phyloP scores from a whole-genome alignment of 2,797 vertebrate genomes.

The Gymnothorax javanicus region DNA sequence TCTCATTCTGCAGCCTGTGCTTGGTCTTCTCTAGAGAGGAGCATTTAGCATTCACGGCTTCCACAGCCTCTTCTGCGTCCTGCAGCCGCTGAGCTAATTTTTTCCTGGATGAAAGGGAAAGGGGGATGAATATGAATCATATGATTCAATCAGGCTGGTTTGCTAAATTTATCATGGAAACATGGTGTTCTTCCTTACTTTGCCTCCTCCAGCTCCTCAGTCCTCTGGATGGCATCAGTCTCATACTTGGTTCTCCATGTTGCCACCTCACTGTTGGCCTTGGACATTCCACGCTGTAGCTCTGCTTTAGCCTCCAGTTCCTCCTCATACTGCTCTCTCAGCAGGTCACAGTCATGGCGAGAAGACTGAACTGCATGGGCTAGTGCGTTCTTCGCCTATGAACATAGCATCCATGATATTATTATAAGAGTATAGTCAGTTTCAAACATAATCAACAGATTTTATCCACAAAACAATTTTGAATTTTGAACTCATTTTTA shows the following conservation, averaged over 20 bases:
- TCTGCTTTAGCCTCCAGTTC: constrained; percentile 81
- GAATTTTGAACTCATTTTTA: not conserved
- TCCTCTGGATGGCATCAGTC: constrained; percentile 17
- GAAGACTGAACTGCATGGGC: constrained; percentile 81
- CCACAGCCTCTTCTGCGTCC: constrained; percentile 76
- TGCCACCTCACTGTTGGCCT: constrained; percentile 22
- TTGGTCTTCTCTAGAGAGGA: constrained; percentile 80
- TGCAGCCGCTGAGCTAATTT: constrained; percentile 77
- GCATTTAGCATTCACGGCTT: constrained; percentile 73
- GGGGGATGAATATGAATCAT: not conserved
- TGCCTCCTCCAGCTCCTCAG: constrained; percentile 20
- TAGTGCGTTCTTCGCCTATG: constrained; percentile 80
- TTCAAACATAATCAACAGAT: not conserved
- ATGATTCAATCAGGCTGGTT: not conserved
- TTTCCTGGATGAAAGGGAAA: constrained; percentile 62
- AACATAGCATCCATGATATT: not conserved
- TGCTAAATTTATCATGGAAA: not conserved
- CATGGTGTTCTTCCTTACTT: constrained; percentile 7
- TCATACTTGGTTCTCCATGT: not conserved
- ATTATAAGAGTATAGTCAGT: not conserved
- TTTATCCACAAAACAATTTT: not conserved
- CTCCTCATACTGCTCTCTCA: constrained; percentile 82
- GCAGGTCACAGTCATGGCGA: constrained; percentile 76
- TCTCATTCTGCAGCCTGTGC: constrained; percentile 77
- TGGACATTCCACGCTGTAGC: constrained; percentile 47